Evolutionary conservation across 1,140 invertebrate genomes (phyloP).

Genomic region (Octopus sinensis): DNA sequence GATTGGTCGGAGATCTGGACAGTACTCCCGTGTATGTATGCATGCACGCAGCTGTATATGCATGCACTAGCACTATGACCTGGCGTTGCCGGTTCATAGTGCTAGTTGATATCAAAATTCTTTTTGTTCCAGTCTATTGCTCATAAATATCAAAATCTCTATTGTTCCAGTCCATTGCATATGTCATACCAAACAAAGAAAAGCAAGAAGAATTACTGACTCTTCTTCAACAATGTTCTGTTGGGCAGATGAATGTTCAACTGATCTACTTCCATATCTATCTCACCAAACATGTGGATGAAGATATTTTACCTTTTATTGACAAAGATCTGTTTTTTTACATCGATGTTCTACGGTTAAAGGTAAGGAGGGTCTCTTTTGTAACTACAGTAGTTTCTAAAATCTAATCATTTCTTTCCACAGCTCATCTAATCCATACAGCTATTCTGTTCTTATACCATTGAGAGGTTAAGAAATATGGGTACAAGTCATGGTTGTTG

Average conservation of each 20-base stretch:
- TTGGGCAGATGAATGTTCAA: slow-evolving; percentile 44
- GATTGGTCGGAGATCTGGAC: too few relatives aligned
- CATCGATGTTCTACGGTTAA: slow-evolving; percentile 56
- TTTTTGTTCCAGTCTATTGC: not conserved
- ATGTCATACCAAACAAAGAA: slow-evolving; percentile 48
- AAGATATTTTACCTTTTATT: slow-evolving; percentile 51
- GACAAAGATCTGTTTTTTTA: slow-evolving; percentile 58
- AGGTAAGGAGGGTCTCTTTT: slow-evolving; percentile 34
- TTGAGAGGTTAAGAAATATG: not conserved
- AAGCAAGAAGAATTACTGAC: slow-evolving; percentile 50
- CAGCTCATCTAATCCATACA: too few relatives aligned
- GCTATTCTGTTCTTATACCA: too few relatives aligned
- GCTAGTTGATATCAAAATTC: not conserved
- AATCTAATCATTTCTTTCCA: too few relatives aligned
- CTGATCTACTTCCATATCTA: slow-evolving; percentile 56
- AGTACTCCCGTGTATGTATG: too few relatives aligned
- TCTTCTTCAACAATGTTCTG: slow-evolving; percentile 42
- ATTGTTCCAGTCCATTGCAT: slow-evolving; percentile 38
- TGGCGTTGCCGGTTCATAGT: too few relatives aligned
- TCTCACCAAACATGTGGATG: slow-evolving; percentile 51
- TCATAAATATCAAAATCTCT: not conserved
- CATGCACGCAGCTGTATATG: too few relatives aligned
- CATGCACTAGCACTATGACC: too few relatives aligned
- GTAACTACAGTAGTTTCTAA: too few relatives aligned
- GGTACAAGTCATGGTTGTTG: not conserved